A percentile compares a stretch with the other conserved stretches of the same genome.
These are phyloP conservation scores for Dilophus febrilis DNA, from an alignment of 2,888 invertebrate species.

Conservation along the genomic window DNA sequence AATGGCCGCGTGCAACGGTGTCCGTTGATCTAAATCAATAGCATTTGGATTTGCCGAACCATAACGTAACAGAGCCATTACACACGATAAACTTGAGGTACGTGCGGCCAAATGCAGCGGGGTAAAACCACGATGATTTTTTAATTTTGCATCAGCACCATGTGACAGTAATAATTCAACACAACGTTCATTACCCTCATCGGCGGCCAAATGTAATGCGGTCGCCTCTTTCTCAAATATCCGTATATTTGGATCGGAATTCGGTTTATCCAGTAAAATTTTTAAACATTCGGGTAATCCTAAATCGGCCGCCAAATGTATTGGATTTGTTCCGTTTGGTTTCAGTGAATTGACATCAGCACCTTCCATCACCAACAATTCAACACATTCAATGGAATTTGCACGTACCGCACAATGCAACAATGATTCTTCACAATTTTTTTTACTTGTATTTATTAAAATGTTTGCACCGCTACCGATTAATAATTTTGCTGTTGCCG, in stretches of 20 bases:
- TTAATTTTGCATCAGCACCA: constrained; percentile 56
- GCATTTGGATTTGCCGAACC: constrained; percentile 63
- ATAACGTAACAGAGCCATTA: constrained; percentile 55
- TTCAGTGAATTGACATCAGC: constrained; percentile 60
- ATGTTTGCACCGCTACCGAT: constrained; percentile 54
- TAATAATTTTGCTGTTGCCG: constrained; percentile 61
- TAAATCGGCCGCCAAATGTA: constrained; percentile 66
- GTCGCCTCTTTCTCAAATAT: constrained; percentile 58
- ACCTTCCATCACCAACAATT: constrained; percentile 55
- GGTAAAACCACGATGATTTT: constrained; percentile 66
- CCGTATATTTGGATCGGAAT: constrained; percentile 50
- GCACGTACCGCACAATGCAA: constrained; percentile 74
- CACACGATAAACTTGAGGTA: constrained; percentile 63
- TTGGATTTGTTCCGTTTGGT: constrained; percentile 57
- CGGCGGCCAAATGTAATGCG: constrained; percentile 71
- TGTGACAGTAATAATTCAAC: constrained; percentile 54
- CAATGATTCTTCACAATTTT: constrained; percentile 54
- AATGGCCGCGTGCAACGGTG: constrained; percentile 67
- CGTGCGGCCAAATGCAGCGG: constrained; percentile 72
- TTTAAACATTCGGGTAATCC: constrained; percentile 57
- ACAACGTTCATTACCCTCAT: constrained; percentile 70
- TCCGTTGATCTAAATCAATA: constrained; percentile 63
- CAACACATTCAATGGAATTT: constrained; percentile 64
- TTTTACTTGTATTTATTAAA: constrained; percentile 44
- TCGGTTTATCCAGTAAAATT: constrained; percentile 55